Evolutionary conservation across 2,113 vertebrate genomes (phyloP).

Genomic region (Ranitomeya imitator): DNA sequence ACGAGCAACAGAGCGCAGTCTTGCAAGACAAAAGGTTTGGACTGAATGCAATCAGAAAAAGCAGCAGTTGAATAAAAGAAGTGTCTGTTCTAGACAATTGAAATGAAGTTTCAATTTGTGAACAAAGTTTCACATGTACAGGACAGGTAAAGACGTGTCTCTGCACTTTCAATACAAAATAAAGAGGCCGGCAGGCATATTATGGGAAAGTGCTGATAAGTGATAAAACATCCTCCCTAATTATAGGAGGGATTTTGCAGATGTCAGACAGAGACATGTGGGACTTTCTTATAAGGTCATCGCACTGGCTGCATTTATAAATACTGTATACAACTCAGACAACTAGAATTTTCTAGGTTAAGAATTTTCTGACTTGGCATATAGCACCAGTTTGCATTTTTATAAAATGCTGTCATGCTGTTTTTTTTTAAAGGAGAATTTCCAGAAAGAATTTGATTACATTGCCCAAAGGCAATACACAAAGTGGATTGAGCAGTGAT

Average conservation of each 20-base stretch:
- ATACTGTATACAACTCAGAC: neutral
- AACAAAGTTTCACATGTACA: conserved; percentile 10
- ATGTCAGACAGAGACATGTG: neutral
- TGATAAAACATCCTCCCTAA: neutral
- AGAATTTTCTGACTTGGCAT: neutral
- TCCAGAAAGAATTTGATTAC: no score
- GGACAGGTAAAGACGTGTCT: neutral
- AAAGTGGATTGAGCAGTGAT: no score
- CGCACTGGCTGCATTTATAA: neutral
- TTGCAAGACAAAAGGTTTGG: conserved; percentile 24
- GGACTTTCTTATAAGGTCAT: neutral
- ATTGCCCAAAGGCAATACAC: no score
- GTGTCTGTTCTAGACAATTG: neutral
- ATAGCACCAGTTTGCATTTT: neutral
- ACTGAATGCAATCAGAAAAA: conserved; percentile 35
- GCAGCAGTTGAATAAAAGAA: conserved; percentile 31
- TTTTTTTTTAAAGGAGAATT: neutral
- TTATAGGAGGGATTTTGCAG: neutral
- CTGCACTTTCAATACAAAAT: neutral
- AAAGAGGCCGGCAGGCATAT: neutral
- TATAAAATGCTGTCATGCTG: neutral
- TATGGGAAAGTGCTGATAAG: neutral
- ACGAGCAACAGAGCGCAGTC: conserved; percentile 10
- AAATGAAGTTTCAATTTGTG: conserved; percentile 46
- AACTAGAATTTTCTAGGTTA: neutral